These are phyloP conservation scores for Caenorhabditis doughertyi DNA, from an alignment of 2,888 invertebrate species.

Conservation along the genomic window DNA sequence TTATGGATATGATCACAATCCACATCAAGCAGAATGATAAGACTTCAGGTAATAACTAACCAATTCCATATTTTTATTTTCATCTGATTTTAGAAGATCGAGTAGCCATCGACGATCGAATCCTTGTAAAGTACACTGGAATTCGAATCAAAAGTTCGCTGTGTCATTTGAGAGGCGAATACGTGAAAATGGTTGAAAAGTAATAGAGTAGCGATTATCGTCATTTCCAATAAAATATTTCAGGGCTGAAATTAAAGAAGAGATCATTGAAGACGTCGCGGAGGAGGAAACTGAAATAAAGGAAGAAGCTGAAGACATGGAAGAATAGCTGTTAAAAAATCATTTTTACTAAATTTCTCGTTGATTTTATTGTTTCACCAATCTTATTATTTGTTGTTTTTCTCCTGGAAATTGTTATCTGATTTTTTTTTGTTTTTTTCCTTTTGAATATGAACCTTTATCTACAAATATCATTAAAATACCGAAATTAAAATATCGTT, in stretches of 20 bases:
- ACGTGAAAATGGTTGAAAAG: constrained; percentile 52
- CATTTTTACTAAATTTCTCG: constrained; percentile 17
- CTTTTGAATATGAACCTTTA: neutral
- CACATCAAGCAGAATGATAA: constrained; percentile 47
- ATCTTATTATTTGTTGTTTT: constrained; percentile 1
- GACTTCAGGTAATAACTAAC: constrained; percentile 41
- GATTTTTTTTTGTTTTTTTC: neutral
- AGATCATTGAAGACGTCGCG: constrained; percentile 10
- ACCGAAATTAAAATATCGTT: too few relatives aligned
- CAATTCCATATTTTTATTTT: too few relatives aligned
- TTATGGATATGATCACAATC: constrained; percentile 61
- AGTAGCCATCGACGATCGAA: constrained; percentile 43
- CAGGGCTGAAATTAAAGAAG: constrained; percentile 33
- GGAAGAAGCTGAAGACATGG: constrained; percentile 29
- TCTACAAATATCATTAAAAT: neutral
- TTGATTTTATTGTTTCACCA: constrained; percentile 15
- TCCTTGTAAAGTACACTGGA: constrained; percentile 54
- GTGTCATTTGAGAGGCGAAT: constrained; percentile 53
- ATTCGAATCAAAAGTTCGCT: constrained; percentile 58
- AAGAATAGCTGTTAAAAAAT: too few relatives aligned
- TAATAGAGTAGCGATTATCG: neutral
- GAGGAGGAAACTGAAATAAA: constrained; percentile 20
- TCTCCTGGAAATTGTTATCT: neutral
- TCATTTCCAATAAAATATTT: neutral
- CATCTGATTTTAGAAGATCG: constrained; percentile 35